Evolutionary conservation across 2,113 vertebrate genomes (phyloP).

Genomic region (Uria lomvia): DNA sequence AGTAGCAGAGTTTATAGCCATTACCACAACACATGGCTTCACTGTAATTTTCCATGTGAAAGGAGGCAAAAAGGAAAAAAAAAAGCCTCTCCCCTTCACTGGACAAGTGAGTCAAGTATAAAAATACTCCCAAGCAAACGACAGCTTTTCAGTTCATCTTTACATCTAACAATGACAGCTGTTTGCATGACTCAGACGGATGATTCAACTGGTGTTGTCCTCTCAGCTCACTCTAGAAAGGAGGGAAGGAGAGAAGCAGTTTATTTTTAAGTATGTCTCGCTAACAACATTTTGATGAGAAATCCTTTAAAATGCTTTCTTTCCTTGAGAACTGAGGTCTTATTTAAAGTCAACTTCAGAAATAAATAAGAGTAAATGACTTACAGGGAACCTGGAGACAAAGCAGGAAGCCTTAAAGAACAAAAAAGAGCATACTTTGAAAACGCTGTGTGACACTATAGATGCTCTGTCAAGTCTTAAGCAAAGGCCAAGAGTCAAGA

Average conservation of each 20-base stretch:
- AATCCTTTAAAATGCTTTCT: background rate
- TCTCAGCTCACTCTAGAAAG: background rate
- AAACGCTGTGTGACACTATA: background rate
- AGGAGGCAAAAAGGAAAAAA: background rate
- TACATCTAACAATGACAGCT: constrained; percentile 41
- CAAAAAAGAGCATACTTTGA: background rate
- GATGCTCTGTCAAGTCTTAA: background rate
- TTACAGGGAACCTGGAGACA: background rate
- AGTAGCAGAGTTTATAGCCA: background rate
- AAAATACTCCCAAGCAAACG: constrained; percentile 44
- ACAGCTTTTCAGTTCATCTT: constrained; percentile 51
- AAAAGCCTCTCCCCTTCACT: background rate
- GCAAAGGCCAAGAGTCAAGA: background rate
- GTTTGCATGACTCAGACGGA: constrained; percentile 34
- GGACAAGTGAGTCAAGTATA: constrained; percentile 44
- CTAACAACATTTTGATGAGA: background rate
- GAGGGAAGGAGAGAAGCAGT: background rate
- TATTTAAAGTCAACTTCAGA: background rate
- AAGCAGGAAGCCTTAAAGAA: background rate
- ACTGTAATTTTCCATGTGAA: background rate
- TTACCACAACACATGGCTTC: background rate
- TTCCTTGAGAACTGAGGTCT: background rate
- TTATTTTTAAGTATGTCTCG: constrained; percentile 29
- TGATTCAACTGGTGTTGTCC: constrained; percentile 28
- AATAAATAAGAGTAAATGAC: background rate